phyloP scores from a whole-genome alignment of 2,888 invertebrate species.

The Hirtodrosophila confusa region DNA sequence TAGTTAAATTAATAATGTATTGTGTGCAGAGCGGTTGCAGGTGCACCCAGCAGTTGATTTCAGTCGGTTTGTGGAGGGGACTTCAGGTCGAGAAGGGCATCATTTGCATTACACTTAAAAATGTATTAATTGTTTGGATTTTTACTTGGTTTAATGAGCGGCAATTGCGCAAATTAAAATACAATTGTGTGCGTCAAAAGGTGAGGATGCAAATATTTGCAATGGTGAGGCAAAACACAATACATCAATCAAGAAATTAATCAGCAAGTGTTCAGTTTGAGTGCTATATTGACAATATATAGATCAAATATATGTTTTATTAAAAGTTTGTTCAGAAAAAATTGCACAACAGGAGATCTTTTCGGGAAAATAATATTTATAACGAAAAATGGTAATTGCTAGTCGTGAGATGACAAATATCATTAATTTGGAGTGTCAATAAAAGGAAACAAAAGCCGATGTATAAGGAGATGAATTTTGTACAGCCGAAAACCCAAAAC shows the following conservation, averaged over 20 bases:
- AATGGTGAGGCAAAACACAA: slow-evolving; percentile 11
- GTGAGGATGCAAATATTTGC: background rate
- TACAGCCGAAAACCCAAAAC: no score
- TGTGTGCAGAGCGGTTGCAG: slow-evolving; percentile 68
- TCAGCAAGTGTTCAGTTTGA: background rate
- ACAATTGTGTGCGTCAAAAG: slow-evolving; percentile 5
- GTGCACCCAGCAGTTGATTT: slow-evolving; percentile 41
- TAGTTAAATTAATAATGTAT: slow-evolving; percentile 73
- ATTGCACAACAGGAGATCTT: no score
- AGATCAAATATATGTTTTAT: no score
- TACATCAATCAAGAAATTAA: slow-evolving; percentile 25
- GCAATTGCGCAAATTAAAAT: slow-evolving; percentile 53
- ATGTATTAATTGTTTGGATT: slow-evolving; percentile 75
- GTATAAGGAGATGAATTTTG: no score
- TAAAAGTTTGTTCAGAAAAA: no score
- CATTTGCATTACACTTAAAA: slow-evolving; percentile 73
- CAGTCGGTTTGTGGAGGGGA: slow-evolving; percentile 37
- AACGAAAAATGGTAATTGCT: no score
- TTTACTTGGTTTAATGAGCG: slow-evolving; percentile 50
- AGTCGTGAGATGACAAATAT: no score
- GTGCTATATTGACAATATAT: no score
- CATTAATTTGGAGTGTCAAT: no score
- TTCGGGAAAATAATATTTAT: no score
- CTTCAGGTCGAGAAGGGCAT: slow-evolving; percentile 52
- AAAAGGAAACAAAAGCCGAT: no score